Base-by-base conservation (phyloP, 2,888 invertebrate genomes). In the Hylaea fasciaria region DNA sequence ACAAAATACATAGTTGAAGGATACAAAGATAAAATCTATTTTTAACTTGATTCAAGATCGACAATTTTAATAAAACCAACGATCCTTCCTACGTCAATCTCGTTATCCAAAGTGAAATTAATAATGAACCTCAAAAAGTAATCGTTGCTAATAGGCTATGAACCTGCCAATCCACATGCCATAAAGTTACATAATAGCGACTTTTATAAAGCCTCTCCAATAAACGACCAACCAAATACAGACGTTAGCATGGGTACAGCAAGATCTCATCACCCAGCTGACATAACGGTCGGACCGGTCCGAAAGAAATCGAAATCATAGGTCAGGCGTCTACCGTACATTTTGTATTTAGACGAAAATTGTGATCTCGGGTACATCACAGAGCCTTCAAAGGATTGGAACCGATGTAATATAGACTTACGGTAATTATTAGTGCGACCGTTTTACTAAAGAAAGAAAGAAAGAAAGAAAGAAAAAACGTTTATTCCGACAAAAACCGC, bases 231-330 rank as follows among this genome's bases (percentile, higher is more conserved):
- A 50, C 46, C 13, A 22, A 13, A 46, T 40, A 8, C n/a, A 8
- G 41, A 40, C 40, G 22, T 46, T 45, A 49, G 40, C 35, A 40
- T 35, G 16, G 43, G 35, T 47, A 47, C 32, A 16, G 56, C 41
- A 46, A 57, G 12, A 48, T 1, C 16, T 29, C 16, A 16, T 46
- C 32, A 22, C 41, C 13, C n/a, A 16, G 39, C 43, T 58, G 43
- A 58, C 52, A 58, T 58, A 58, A 53, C 58, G 44, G 48, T 17
- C 8, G 43, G 46, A 46, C 54, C 49, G 32, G 48, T 53, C n/a
- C 22, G n/a, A 54, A 54, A 50, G 59, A 60, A 54, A 54, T 54
- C 54, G 51, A 58, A 63, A 56, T 35, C 54, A 12, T 22, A 44
- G 59, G 54, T 60, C 59, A 55, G 41, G 45, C 22, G 13, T 14